Conservation (phyloP, 2,113 vertebrate species). For the Hemibates koningsi region DNA sequence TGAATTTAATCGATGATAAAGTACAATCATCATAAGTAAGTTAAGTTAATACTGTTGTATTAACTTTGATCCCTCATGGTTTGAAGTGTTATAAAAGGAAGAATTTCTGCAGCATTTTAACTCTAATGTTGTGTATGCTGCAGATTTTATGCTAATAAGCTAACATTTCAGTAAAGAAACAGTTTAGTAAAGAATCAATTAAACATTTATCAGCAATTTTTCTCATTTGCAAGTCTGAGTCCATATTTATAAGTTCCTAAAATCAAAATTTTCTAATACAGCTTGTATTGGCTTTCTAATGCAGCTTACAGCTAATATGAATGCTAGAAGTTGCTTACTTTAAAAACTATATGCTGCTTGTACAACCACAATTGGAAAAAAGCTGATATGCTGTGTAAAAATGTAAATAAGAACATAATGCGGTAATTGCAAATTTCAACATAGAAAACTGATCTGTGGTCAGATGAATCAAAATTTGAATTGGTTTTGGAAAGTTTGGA, state of each 20-base stretch:
- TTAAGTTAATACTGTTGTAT: not conserved
- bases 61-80: not conserved
- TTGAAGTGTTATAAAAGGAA: not conserved
- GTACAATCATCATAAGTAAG: not conserved
- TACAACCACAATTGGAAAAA: not conserved
- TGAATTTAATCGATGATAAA: not conserved
- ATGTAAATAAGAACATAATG: not conserved
- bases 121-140: not conserved
- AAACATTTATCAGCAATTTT: not conserved
- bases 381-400: not conserved
- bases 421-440: not conserved
- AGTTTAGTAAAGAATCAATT: not conserved
- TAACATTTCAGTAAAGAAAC: not conserved
- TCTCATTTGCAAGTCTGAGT: not conserved
- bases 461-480: not conserved
- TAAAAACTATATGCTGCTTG: not conserved
- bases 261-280: not conserved
- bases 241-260: not conserved
- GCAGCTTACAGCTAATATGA: not conserved
- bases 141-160: not conserved
- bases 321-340: not conserved
- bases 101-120: not conserved
- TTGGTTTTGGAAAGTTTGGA: not conserved
- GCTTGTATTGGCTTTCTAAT: not conserved
- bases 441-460: not conserved